A percentile compares a stretch with the other conserved stretches of the same genome.
These are phyloP conservation scores for Oxyscelio sp. DNA, from an alignment of 2,888 invertebrate species.

Conservation along the genomic window DNA sequence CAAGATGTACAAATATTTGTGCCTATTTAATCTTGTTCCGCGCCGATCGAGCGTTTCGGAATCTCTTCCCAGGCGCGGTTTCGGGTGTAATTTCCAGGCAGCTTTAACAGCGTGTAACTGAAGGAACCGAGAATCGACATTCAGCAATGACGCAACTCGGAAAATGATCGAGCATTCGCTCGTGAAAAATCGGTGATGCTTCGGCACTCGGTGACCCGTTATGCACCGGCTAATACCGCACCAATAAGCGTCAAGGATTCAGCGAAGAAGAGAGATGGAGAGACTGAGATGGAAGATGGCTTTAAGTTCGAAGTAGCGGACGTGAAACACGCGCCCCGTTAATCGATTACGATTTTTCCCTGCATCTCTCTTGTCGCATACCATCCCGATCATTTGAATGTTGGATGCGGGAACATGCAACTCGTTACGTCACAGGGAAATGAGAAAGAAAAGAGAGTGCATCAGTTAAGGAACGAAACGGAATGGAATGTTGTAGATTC, in stretches of 20 bases:
- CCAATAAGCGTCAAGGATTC: slow-evolving; percentile 36
- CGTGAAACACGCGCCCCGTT: slow-evolving; percentile 64
- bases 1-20: too few species aligned
- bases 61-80: neutral
- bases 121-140: neutral
- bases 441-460: slow-evolving; percentile 53
- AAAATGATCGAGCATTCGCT: slow-evolving; percentile 33
- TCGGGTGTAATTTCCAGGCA: neutral
- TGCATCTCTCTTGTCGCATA: slow-evolving; percentile 29
- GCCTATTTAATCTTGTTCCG: too few species aligned
- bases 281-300: slow-evolving; percentile 9
- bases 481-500: slow-evolving; percentile 60
- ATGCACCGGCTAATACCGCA: slow-evolving; percentile 32
- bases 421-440: slow-evolving; percentile 51
- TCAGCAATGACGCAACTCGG: slow-evolving; percentile 43
- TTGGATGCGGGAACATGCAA: slow-evolving; percentile 1
- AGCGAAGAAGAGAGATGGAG: slow-evolving; percentile 9
- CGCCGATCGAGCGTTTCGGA: too few species aligned
- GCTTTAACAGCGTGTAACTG: neutral
- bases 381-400: slow-evolving; percentile 50
- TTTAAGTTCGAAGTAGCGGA: slow-evolving; percentile 52
- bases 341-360: slow-evolving; percentile 56
- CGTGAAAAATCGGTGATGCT: slow-evolving; percentile 48
- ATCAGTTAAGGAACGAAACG: slow-evolving; percentile 53
- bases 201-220: slow-evolving; percentile 64